These are phyloP conservation scores for Nomada hirtipes DNA, from an alignment of 2,888 invertebrate genomes.

Conservation along the genomic window DNA sequence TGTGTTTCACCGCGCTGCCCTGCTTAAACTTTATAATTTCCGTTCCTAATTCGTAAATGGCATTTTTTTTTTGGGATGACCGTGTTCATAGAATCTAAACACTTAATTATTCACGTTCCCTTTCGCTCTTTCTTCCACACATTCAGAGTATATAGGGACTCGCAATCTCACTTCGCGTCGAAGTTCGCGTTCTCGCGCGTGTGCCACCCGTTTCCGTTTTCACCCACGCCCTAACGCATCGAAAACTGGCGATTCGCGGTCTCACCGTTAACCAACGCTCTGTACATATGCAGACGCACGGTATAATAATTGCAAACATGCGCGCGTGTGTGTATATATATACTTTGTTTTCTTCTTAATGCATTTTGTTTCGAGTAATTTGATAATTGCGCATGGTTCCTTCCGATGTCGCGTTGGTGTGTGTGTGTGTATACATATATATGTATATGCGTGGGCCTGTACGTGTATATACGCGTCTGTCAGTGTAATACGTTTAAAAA, in stretches of 20 bases:
- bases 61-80: slow-evolving; percentile 35
- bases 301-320: slow-evolving; percentile 69
- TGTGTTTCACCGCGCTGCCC: slow-evolving; percentile 57
- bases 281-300: slow-evolving; percentile 70
- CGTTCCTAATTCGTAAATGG: slow-evolving; percentile 46
- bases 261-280: slow-evolving; percentile 64
- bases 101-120: slow-evolving; percentile 43
- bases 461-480: slow-evolving; percentile 9
- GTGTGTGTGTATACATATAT: background rate
- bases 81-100: slow-evolving; percentile 58
- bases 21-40: slow-evolving; percentile 42
- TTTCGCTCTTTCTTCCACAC: slow-evolving; percentile 31
- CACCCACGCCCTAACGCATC: slow-evolving; percentile 34
- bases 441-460: background rate
- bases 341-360: slow-evolving; percentile 43
- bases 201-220: slow-evolving; percentile 19
- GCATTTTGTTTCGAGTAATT: slow-evolving; percentile 41
- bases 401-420: background rate
- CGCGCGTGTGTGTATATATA: slow-evolving; percentile 66
- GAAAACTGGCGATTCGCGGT: slow-evolving; percentile 44
- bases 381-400: slow-evolving; percentile 34
- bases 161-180: slow-evolving; percentile 25
- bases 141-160: slow-evolving; percentile 21
- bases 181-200: slow-evolving; percentile 19
- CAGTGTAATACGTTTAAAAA: slow-evolving; percentile 44